Evolutionary conservation across 2,888 invertebrate genomes (phyloP).

Genomic region (Sipha maydis): DNA sequence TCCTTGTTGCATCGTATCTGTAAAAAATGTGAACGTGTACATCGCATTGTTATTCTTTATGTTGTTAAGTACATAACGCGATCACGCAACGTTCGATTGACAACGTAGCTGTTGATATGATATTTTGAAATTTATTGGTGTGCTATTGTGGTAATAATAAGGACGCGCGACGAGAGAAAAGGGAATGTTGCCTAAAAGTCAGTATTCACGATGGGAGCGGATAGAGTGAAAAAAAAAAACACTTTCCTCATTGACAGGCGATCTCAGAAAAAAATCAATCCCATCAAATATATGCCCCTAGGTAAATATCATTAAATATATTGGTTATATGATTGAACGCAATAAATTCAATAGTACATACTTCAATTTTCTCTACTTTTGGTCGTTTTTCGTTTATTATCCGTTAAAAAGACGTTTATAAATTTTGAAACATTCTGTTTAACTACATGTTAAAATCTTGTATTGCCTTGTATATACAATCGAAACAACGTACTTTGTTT

Average conservation of each 20-base stretch:
- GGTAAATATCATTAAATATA: not conserved
- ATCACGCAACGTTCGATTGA: slow-evolving; percentile 57
- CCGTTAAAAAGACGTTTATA: too few relatives aligned
- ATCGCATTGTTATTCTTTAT: not conserved
- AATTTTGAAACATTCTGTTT: too few relatives aligned
- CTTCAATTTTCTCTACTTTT: too few relatives aligned
- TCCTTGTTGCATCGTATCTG: not conserved
- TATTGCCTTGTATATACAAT: too few relatives aligned
- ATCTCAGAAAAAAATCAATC: not conserved
- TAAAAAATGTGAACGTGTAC: not conserved
- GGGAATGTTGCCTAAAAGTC: not conserved
- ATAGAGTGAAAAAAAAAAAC: not conserved
- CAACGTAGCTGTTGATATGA: slow-evolving; percentile 22
- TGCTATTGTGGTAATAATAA: not conserved
- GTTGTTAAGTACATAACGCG: not conserved
- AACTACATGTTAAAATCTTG: too few relatives aligned
- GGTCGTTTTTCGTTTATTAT: too few relatives aligned
- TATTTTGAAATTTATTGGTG: not conserved
- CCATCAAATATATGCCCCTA: not conserved
- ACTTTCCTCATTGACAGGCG: not conserved
- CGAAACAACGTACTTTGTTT: too few relatives aligned
- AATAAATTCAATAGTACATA: too few relatives aligned
- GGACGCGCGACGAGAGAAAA: not conserved
- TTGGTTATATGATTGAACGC: too few relatives aligned
- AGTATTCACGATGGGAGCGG: not conserved